phyloP scores from a whole-genome alignment of 2,888 invertebrate species.

The Frankliniella intonsa region DNA sequence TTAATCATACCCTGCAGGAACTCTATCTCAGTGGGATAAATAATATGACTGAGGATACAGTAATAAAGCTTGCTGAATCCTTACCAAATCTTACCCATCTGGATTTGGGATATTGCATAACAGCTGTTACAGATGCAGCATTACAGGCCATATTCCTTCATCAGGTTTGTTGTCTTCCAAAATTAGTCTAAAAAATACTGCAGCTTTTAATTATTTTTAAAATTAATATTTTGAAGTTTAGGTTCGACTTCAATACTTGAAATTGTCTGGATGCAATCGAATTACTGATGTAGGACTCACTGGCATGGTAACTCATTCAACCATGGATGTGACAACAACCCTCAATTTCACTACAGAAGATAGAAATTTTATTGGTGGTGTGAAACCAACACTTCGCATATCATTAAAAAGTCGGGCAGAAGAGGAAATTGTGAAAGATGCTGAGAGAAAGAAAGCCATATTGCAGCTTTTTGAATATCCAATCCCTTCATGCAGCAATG shows the following conservation, averaged over 20 bases:
- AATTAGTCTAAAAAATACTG: neutral
- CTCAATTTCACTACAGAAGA: constrained; percentile 35
- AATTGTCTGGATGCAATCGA: constrained; percentile 62
- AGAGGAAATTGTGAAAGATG: constrained; percentile 63
- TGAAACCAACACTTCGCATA: constrained; percentile 45
- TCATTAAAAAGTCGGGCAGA: constrained; percentile 63
- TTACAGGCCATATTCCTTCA: constrained; percentile 61
- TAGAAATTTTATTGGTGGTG: constrained; percentile 19
- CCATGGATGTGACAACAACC: neutral
- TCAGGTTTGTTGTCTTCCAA: constrained; percentile 44
- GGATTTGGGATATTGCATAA: constrained; percentile 64
- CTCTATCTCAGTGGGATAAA: constrained; percentile 57
- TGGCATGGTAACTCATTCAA: constrained; percentile 54
- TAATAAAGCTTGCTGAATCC: constrained; percentile 57
- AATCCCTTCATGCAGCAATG: constrained; percentile 38
- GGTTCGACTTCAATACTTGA: constrained; percentile 53
- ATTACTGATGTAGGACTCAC: constrained; percentile 68
- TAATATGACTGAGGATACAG: constrained; percentile 58
- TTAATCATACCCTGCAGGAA: constrained; percentile 51
- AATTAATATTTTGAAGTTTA: neutral
- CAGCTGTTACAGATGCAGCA: constrained; percentile 61
- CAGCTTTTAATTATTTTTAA: neutral
- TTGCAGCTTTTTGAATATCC: constrained; percentile 56
- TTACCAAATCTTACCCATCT: constrained; percentile 56
- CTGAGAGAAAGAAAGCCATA: constrained; percentile 59